Evolutionary conservation across 2,797 vertebrate genomes (phyloP).

Genomic region (Anguilla anguilla): DNA sequence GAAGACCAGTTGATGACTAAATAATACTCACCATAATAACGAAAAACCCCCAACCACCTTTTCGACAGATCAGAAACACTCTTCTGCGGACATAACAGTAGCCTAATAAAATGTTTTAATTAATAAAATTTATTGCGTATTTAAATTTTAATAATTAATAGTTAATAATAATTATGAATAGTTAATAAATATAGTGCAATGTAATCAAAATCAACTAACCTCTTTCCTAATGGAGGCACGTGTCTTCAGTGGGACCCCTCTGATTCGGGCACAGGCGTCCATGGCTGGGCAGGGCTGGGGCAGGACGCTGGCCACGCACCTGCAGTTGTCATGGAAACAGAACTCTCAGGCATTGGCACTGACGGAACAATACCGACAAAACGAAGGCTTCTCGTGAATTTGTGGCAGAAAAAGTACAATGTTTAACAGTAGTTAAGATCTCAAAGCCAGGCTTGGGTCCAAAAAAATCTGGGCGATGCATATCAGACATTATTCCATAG

Average conservation of each 20-base stretch:
- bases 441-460: too few relatives aligned
- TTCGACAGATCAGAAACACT: too few relatives aligned
- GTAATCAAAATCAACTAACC: slow-evolving; percentile 56
- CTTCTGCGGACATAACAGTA: too few relatives aligned
- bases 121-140: too few relatives aligned
- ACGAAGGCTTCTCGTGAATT: not conserved
- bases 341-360: not conserved
- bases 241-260: slow-evolving; percentile 75
- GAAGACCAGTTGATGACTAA: too few relatives aligned
- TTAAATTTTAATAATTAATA: too few relatives aligned
- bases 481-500: not conserved
- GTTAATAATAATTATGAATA: too few relatives aligned
- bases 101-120: too few relatives aligned
- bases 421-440: too few relatives aligned
- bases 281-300: slow-evolving; percentile 64
- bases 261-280: slow-evolving; percentile 79
- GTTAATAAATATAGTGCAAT: not conserved
- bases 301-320: slow-evolving; percentile 54
- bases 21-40: too few relatives aligned
- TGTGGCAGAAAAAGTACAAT: not conserved
- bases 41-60: too few relatives aligned
- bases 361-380: not conserved
- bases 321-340: slow-evolving; percentile 46
- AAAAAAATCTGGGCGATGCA: not conserved
- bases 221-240: slow-evolving; percentile 85